phyloP scores from a whole-genome alignment of 2,888 invertebrate genomes.

The Physocephala rufipes region DNA sequence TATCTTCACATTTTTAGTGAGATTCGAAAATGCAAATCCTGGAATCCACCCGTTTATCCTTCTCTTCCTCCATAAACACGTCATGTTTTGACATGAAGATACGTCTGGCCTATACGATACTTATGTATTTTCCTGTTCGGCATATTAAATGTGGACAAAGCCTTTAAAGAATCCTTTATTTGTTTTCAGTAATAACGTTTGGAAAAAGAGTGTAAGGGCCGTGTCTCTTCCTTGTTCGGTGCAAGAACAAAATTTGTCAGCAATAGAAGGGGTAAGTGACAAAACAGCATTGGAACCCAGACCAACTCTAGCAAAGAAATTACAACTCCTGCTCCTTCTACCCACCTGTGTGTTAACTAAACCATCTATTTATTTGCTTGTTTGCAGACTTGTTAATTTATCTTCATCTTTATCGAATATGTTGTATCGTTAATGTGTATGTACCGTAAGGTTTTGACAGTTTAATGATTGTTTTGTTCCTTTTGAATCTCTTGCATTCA shows the following conservation, averaged over 20 bases:
- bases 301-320: background rate
- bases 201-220: too few relatives aligned
- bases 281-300: background rate
- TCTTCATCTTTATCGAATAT: constrained; percentile 11
- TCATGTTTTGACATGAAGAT: too few relatives aligned
- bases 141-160: too few relatives aligned
- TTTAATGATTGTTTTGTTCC: background rate
- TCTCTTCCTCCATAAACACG: too few relatives aligned
- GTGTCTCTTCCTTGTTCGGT: background rate
- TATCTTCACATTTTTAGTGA: too few relatives aligned
- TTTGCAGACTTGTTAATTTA: constrained; percentile 9
- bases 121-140: too few relatives aligned
- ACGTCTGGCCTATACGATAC: too few relatives aligned
- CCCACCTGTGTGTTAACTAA: background rate
- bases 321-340: background rate
- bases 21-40: too few relatives aligned
- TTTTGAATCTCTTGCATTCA: too few relatives aligned
- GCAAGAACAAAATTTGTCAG: background rate
- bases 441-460: background rate
- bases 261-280: background rate
- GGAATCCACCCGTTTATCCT: too few relatives aligned
- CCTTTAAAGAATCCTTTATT: too few relatives aligned
- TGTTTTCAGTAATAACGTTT: too few relatives aligned
- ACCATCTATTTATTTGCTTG: constrained; percentile 1
- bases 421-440: constrained; percentile 22